Base-by-base conservation (phyloP, 2,797 vertebrate genomes). In the Xyrichtys novacula region DNA sequence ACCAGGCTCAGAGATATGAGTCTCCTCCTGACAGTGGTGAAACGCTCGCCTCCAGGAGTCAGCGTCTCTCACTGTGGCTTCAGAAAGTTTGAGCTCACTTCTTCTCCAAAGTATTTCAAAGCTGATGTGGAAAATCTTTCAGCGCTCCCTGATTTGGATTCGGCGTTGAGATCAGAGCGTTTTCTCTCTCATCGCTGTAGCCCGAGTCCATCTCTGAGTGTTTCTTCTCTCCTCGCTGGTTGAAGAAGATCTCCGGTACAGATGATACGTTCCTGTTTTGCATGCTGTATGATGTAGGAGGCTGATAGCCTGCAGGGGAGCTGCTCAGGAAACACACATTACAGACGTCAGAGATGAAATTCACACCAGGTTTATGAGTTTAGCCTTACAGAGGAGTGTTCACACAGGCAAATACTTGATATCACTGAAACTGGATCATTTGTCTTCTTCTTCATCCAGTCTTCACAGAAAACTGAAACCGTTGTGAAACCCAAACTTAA, bases 61-160 rank as follows among this genome's bases (percentile, higher is more conserved):
- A 1, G 7, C 7, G 50, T 23, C 42, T n/a, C 34, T 40, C 58
- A 15, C 15, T n/a, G 52, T n/a, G 31, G 12, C 49, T 77, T 57
- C 50, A 38, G 19, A 54, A 75, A 78, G 74, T 73, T 73, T 62
- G 29, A 40, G 47, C 61, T 52, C 23, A 23, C 44, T 42, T 70
- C 20, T 60, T 49, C 29, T 56, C 25, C 16, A 19, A 66, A 68
- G 56, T 70, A 63, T 77, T 67, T 74, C 39, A 64, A 74, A 69
- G 43, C 38, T 31, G 53, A 74, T 59, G 52, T 59, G 71, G 62
- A 75, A 71, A 72, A 75, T 72, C 25, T 42, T 77, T 53, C 26
- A 25, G 40, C 40, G 3, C 25, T 60, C 55, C 57, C 57, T 61
- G 65, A 72, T 80, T 77, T 72, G 50, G 59, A 62, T 38, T 57